Base-by-base conservation (phyloP, 2,797 vertebrate genomes). In the Enteromius viviparus region DNA sequence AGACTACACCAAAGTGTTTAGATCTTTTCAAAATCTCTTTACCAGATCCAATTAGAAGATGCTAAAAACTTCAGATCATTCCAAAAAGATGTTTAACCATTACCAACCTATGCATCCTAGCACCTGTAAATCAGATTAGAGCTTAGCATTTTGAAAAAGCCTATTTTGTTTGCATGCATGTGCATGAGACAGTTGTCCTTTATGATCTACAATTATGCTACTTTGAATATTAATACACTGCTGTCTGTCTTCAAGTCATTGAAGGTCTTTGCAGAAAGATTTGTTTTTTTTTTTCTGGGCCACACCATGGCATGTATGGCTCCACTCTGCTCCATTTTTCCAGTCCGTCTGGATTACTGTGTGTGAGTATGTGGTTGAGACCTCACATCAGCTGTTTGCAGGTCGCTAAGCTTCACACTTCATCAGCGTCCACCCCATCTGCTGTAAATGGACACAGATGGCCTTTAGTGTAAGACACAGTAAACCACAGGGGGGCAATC, bases 391-490 rank as follows among this genome's bases (percentile, higher is more conserved):
- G 55, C 77, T 86, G 71, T 79, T 62, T 85, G 81, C 86, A 87
- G 89, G 84, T 82, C 83, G 62, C 78, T 91, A 89, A 92, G 86
- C 89, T 88, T 89, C 87, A 81, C 26, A 53, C 85, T 84, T 83
- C 86, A 87, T 87, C 88, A 88, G 88, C 32, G 60, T 40, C 80
- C 86, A 69, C 40, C 77, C 93, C 94, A 93, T 93, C 94, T 94
- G 94, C 90, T 90, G 82, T 83, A 82, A 89, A 80, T 86, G 85
- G 89, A 83, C 89, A 80, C 95, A 95, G 94, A 95, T 94, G 93
- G 94, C 87, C 87, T 85, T 82, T 78, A 83, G 86, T 86, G 85
- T 92, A 91, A 92, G 88, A 85, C 87, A 84, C 85, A 74, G 87
- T 88, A 84, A 81, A 93, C 90, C 87, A 86, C 89, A 88, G 66